These are phyloP conservation scores for Camelus dromedarius DNA, from an alignment of 2,113 vertebrate species.

Conservation along the genomic window DNA sequence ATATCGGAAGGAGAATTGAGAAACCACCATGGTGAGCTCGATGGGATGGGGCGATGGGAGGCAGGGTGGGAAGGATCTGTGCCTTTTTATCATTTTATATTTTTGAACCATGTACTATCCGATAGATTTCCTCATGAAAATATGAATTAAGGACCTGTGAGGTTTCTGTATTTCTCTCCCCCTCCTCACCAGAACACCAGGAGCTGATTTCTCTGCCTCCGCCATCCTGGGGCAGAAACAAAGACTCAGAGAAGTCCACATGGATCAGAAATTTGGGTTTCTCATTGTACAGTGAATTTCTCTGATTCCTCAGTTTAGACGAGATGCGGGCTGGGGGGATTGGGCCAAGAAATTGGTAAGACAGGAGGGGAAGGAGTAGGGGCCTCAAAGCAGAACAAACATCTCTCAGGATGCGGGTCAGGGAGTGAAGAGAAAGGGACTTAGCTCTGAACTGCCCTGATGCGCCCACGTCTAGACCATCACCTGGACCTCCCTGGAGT, in stretches of 20 bases:
- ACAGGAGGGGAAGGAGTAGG: background rate
- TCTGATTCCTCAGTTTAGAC: background rate
- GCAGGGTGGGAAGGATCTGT: rapidly evolving
- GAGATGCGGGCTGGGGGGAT: background rate
- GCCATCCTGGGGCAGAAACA: background rate
- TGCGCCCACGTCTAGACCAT: background rate
- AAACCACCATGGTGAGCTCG: background rate
- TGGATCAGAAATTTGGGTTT: background rate
- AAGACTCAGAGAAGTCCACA: background rate
- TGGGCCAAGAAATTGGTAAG: background rate
- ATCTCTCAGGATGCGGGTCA: rapidly evolving
- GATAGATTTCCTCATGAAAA: background rate
- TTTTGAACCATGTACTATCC: background rate
- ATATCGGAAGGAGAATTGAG: background rate
- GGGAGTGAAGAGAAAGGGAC: background rate
- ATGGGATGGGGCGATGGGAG: background rate
- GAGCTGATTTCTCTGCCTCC: background rate
- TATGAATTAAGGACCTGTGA: background rate
- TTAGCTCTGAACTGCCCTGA: background rate
- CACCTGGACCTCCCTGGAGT: background rate
- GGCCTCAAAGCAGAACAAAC: background rate
- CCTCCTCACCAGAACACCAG: background rate
- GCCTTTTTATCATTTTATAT: background rate
- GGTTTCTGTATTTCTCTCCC: background rate
- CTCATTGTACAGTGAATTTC: background rate